Evolutionary conservation across 30 jellyfish, hydroid and myxozoan species (phyloP), one percentile per base, ranked within the genome.

Genomic region (Turritopsis dohrnii): DNA sequence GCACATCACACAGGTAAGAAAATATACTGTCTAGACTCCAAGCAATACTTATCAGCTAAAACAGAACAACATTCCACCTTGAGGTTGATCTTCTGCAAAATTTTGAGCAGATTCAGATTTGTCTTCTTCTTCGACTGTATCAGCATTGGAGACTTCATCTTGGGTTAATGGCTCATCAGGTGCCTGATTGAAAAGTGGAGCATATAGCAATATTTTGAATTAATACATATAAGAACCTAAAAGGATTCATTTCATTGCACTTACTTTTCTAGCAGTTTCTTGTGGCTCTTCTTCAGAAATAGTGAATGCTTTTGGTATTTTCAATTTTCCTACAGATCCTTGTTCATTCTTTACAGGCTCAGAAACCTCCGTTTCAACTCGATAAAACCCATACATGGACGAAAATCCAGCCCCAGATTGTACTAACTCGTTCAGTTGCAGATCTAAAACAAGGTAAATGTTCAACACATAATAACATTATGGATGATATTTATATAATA

Each of bases 381-480:
- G 53, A 75, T 75, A 29, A 17, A 75, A 22, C 75, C 83, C 83
- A 29, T 75, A 75, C 60, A 22, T 75, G n/a, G 18, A 5, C 8
- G 83, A 75, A 75, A 75, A 75, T 13, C 83, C 83, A 9, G 83
- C 83, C 16, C 83, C 83, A 5, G 83, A 13, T 1, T 75, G 54
- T 21, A 9, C 83, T 21, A 75, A 29, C 22, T 75, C 83, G 9
- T 29, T 26, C 0, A 21, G 18, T 75, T 75, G 83, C 17, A 26
- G 53, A 16, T 22, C 83, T 75, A 75, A 31, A 29, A 75, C 13
- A 41, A 41, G 13, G 5, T 41, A 13, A 41, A 41, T 3, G 13
- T n/a, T n/a, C n/a, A n/a, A n/a, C n/a, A n/a, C n/a, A n/a, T n/a
- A n/a, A n/a, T n/a, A n/a, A n/a, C n/a, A 41, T 13, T 41, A 41